These are phyloP conservation scores for Limnephilus lunatus DNA, from an alignment of 2,888 invertebrate genomes.

Conservation along the genomic window DNA sequence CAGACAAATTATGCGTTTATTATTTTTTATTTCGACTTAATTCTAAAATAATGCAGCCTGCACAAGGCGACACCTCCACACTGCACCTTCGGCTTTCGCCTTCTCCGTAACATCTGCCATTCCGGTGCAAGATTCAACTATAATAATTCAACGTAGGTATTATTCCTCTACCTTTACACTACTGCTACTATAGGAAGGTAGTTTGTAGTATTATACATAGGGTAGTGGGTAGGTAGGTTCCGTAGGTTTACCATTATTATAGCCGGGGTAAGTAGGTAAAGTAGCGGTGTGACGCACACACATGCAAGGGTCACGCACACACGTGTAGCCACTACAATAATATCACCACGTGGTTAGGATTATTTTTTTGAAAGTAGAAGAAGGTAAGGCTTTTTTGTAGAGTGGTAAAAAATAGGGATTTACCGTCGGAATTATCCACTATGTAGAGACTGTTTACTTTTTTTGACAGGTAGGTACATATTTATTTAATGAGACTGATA, in stretches of 20 bases:
- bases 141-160: background rate
- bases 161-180: background rate
- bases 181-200: background rate
- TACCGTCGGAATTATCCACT: no score
- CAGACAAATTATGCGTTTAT: no score
- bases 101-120: constrained; percentile 58
- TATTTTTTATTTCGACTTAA: background rate
- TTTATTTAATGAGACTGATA: no score
- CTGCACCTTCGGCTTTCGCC: constrained; percentile 46
- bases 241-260: background rate
- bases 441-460: no score
- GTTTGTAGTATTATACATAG: background rate
- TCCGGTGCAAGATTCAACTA: constrained; percentile 49
- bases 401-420: background rate
- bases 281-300: background rate
- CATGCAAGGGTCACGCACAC: background rate
- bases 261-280: background rate
- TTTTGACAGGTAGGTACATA: no score
- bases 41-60: background rate
- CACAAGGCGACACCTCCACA: constrained; percentile 32
- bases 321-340: background rate
- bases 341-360: background rate
- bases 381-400: background rate
- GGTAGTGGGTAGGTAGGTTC: background rate
- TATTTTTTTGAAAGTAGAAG: background rate